Percentiles rank a stretch among this genome's conserved stretches.
phyloP scores from a whole-genome alignment of 1,140 invertebrate species.

The Drosophila kohkoa region DNA sequence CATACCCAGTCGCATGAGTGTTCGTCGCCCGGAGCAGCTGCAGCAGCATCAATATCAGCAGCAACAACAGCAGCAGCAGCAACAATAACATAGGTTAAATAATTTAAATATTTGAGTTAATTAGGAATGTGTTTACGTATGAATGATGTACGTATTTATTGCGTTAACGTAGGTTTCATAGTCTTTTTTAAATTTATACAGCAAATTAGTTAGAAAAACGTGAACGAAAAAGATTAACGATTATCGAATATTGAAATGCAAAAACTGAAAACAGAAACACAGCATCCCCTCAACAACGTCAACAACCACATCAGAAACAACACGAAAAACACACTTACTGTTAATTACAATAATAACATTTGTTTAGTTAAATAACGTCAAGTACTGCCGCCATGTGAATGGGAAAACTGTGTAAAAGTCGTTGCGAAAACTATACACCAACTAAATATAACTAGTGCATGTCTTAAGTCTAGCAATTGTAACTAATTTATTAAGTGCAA shows the following conservation, averaged over 20 bases:
- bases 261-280: slow-evolving; percentile 53
- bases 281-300: slow-evolving; percentile 33
- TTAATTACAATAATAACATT: slow-evolving; percentile 33
- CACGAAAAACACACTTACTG: slow-evolving; percentile 48
- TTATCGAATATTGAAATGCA: slow-evolving; percentile 28
- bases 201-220: slow-evolving; percentile 37
- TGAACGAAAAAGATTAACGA: background rate
- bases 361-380: slow-evolving; percentile 63
- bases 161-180: slow-evolving; percentile 76
- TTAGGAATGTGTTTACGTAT: slow-evolving; percentile 68
- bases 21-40: slow-evolving; percentile 67
- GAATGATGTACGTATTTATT: slow-evolving; percentile 54
- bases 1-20: slow-evolving; percentile 76
- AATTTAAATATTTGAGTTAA: slow-evolving; percentile 64
- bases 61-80: slow-evolving; percentile 33
- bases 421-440: slow-evolving; percentile 51
- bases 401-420: slow-evolving; percentile 36
- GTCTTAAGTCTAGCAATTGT: slow-evolving; percentile 46
- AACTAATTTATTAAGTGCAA: slow-evolving; percentile 54
- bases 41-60: slow-evolving; percentile 61
- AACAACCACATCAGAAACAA: slow-evolving; percentile 16
- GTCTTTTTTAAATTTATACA: slow-evolving; percentile 69
- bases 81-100: slow-evolving; percentile 73
- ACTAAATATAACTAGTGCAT: slow-evolving; percentile 57
- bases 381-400: slow-evolving; percentile 70